These are phyloP conservation scores for Camelus bactrianus DNA, from an alignment of 2,113 vertebrate species.

Conservation along the genomic window DNA sequence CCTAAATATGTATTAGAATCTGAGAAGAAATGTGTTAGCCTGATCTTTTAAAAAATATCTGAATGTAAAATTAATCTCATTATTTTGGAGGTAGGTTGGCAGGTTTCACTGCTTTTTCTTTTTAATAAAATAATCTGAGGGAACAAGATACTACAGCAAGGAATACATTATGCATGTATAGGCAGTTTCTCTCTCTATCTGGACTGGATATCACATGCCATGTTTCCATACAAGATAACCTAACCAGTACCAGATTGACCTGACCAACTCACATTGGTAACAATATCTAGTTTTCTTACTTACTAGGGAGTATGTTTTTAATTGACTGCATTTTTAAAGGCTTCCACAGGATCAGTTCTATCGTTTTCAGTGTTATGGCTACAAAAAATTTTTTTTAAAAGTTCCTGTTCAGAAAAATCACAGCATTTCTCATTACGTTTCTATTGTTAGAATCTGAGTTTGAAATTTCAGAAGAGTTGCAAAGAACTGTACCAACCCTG, in stretches of 20 bases:
- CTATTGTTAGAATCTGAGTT: neutral
- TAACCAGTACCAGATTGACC: neutral
- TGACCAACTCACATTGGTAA: neutral
- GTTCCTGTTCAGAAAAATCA: neutral
- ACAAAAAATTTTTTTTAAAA: neutral
- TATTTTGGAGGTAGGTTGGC: slow-evolving; percentile 53
- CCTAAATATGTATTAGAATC: neutral
- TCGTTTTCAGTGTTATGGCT: slow-evolving; percentile 2
- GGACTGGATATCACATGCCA: neutral
- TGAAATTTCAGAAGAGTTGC: slow-evolving; percentile 28
- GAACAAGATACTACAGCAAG: neutral
- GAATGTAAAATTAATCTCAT: slow-evolving; percentile 56
- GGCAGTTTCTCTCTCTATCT: neutral
- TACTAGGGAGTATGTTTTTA: neutral
- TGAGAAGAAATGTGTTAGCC: slow-evolving; percentile 48
- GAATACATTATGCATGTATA: slow-evolving; percentile 43
- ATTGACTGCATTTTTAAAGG: slow-evolving; percentile 44
- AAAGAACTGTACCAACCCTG: neutral
- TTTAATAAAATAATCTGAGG: slow-evolving; percentile 70
- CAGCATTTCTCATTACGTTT: slow-evolving; percentile 18
- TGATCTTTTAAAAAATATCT: neutral
- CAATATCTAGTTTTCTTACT: neutral
- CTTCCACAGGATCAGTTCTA: neutral
- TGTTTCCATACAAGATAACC: neutral
- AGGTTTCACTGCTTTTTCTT: neutral